Base-by-base conservation (phyloP, 2,797 vertebrate genomes). In the Coregonus suidteri region DNA sequence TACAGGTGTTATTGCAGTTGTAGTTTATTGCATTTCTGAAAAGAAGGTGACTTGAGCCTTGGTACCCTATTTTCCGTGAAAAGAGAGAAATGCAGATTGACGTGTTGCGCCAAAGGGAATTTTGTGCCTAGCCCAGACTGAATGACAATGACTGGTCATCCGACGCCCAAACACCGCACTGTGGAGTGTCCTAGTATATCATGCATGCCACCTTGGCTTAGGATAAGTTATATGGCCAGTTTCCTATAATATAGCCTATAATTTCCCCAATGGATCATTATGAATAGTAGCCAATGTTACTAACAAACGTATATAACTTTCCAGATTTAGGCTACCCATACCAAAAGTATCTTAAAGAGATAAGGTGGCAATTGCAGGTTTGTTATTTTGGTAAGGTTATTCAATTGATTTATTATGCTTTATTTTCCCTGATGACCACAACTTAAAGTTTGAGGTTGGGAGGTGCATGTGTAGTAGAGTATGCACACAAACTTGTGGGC, bases 71-170 rank as follows among this genome's bases (percentile, higher is more conserved):
- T 11, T 41, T 3, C 54, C 54, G 1, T 56, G 54, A 56, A 56
- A 56, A 65, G 25, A 65, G n/a, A 9, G 9, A 65, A 65, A 25
- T 4, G 62, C 4, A 47, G 62, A 14, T 34, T 68, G 71, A 51
- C 14, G 2, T 78, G n/a, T 65, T 68, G 77, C 64, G 51, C 51
- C 64, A 74, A 52, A 37, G 16, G 25, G 25, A 47, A 73, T 68
- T 34, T 53, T 67, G 56, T n/a, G 69, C 69, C 76, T 62, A 64
- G 53, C 70, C 47, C 34, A 73, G 70, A 72, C 15, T 62, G 59
- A 71, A 51, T 65, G 64, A 69, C 71, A 74, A 74, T 74, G 62
- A 67, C 41, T 65, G 73, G 62, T 75, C 59, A 66, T 75, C 59
- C 20, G 56, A 66, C 56, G 35, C 56, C 35, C 47, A 37, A 56